Conservation (phyloP, 53 echinoderm and acorn worm genomes). For the Echinometra lucunter region DNA sequence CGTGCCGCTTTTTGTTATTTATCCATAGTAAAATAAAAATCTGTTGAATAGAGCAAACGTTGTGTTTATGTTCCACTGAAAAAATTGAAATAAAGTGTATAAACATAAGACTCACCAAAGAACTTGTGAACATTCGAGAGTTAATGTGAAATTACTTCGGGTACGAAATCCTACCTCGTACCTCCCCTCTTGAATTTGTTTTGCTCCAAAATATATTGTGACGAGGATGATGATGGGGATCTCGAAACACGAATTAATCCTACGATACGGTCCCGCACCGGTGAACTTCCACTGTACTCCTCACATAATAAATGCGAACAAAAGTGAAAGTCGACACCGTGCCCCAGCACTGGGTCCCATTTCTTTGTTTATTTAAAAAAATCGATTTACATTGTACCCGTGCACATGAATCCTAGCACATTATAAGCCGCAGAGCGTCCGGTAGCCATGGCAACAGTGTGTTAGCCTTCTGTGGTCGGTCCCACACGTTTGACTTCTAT, state of each 20-base stretch:
- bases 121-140: too few relatives aligned
- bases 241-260: not conserved
- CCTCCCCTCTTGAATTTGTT: too few relatives aligned
- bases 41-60: too few relatives aligned
- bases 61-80: too few relatives aligned
- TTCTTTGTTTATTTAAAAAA: slow-evolving; percentile 5
- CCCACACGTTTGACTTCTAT: not conserved
- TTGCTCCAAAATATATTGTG: too few relatives aligned
- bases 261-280: not conserved
- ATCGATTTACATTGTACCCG: not conserved
- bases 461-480: slow-evolving; percentile 3
- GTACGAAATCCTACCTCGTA: too few relatives aligned
- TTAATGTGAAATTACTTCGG: too few relatives aligned
- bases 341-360: not conserved
- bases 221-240: not conserved
- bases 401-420: not conserved
- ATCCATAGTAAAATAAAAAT: too few relatives aligned
- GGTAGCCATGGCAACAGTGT: not conserved
- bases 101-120: not conserved
- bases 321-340: slow-evolving; percentile 10
- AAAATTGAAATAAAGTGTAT: not conserved
- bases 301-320: not conserved
- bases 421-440: not conserved
- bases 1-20: too few relatives aligned
- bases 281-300: not conserved